Conservation (phyloP, 2,888 invertebrate species). For the Ophion ellenae region DNA sequence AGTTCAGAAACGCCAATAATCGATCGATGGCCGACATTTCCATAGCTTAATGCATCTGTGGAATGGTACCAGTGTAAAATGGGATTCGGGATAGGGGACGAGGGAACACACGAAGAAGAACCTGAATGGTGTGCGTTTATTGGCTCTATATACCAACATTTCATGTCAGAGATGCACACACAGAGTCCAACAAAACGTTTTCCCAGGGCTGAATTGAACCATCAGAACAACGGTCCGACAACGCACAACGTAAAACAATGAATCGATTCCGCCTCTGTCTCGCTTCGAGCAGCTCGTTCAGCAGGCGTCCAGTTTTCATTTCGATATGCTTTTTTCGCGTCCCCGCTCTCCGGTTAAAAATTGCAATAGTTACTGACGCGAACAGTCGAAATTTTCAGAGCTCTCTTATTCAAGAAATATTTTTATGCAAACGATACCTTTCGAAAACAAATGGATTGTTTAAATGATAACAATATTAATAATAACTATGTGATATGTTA, state of each 20-base stretch:
- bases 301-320: conserved; percentile 29
- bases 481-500: neutral
- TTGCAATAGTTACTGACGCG: neutral
- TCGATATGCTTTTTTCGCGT: conserved; percentile 23
- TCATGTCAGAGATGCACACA: conserved; percentile 31
- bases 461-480: neutral
- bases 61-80: conserved; percentile 17
- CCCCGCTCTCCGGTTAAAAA: neutral
- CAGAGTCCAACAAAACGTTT: conserved; percentile 40
- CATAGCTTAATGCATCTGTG: conserved; percentile 22
- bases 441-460: neutral
- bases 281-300: conserved; percentile 2
- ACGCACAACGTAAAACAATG: conserved; percentile 55
- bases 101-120: neutral
- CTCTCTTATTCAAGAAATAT: neutral
- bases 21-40: conserved; percentile 32
- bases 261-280: conserved; percentile 49
- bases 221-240: conserved; percentile 28
- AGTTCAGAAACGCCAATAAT: conserved; percentile 19
- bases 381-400: conserved; percentile 1
- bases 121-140: conserved; percentile 33
- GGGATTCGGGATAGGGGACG: conserved; percentile 1
- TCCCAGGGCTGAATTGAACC: conserved; percentile 53
- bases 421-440: neutral
- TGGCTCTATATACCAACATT: conserved; percentile 43